Evolutionary conservation across 2,113 vertebrate genomes (phyloP).

Genomic region (Hippocampus barbouri): DNA sequence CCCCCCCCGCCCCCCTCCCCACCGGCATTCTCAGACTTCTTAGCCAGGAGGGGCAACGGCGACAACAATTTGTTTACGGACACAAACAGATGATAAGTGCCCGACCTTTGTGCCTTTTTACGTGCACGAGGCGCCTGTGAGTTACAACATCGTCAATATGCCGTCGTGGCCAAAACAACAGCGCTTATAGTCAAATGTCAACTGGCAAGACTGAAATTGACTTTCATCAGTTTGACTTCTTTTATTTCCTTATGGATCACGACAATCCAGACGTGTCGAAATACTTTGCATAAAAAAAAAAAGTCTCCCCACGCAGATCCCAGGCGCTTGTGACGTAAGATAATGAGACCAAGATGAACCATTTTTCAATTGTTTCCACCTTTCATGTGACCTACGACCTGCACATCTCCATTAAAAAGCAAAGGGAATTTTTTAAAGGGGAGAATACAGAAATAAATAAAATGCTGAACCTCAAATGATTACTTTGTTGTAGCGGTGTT

Average conservation of each 20-base stretch:
- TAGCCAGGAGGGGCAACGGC: conserved; percentile 15
- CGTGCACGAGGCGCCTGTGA: conserved; percentile 23
- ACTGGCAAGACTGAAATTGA: background rate
- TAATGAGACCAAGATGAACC: background rate
- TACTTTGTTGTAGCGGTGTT: no score
- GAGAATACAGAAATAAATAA: no score
- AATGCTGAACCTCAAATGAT: no score
- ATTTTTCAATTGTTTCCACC: background rate
- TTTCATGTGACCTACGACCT: background rate
- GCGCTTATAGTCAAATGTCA: background rate
- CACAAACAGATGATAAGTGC: conserved; percentile 58
- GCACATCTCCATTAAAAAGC: background rate
- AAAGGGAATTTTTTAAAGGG: background rate
- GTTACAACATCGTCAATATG: conserved; percentile 40
- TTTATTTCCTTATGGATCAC: background rate
- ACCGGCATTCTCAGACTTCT: conserved; percentile 45
- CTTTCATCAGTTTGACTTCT: background rate
- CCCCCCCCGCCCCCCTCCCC: no score
- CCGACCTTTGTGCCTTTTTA: conserved; percentile 65
- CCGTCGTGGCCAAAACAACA: conserved; percentile 35
- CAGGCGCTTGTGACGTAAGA: background rate
- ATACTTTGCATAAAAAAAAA: background rate
- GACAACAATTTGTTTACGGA: conserved; percentile 63
- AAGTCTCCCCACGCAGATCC: background rate
- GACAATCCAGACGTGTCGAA: background rate